Base-by-base conservation (phyloP, 1,140 invertebrate species). In the Anagrus nilaparvatae region DNA sequence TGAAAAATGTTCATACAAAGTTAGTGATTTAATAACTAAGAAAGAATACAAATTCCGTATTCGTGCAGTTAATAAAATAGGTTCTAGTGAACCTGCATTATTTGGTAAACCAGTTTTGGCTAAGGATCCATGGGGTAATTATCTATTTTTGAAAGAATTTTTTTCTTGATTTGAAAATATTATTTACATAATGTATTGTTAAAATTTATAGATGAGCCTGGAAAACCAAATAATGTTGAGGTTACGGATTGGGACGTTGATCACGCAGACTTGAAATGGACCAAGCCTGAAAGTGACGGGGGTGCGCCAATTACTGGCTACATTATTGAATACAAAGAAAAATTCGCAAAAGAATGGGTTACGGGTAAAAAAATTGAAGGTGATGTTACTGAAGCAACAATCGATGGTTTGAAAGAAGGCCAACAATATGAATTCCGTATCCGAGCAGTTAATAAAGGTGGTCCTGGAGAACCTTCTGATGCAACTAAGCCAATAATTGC, bases 191-290 rank as follows among this genome's bases (percentile, higher is more conserved):
- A 14, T 42, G 10, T 37, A 35, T 48, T 52, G 8, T 51, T 48
- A n/a, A 16, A 16, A 40, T 50, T 48, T 52, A 18, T 49, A 87
- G 87, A 96, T 69, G 90, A 93, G 67, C 91, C 93, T 33, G 83
- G 87, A 17, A 94, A 95, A 57, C 93, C 93, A 9, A 82, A 81
- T 39, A 78, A 81, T 55, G 85, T 92, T 37, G 85, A 95, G 60
- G 77, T 94, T n/a, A 77, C 77, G 12, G 93, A 97, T 56, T 97
- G 93, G 93, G 91, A 95, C 60, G 90, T 87, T 52, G 89, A 95
- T 58, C 89, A 93, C 60, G 91, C 91, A 24, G 90, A 95, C 63
- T 69, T 97, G 5, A 89, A 85, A 65, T 95, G 90, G 84, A 75
- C 79, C 2, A 84, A 84, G 58, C 92, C 92, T 16, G 87, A 89